These are phyloP conservation scores for Grammomys surdaster DNA, from an alignment of 2,113 vertebrate species.

Conservation along the genomic window DNA sequence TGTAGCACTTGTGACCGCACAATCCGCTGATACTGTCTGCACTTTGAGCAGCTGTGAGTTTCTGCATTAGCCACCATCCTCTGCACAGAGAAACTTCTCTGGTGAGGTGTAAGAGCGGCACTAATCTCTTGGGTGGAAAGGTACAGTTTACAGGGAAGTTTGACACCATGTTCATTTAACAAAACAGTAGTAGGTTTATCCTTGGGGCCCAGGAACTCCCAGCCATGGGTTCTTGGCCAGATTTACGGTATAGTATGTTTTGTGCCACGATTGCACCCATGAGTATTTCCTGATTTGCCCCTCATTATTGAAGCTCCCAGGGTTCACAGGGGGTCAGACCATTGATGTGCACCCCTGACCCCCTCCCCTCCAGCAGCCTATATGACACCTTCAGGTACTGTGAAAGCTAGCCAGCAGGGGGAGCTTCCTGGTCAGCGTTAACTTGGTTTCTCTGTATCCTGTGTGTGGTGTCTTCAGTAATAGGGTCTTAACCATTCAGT, in stretches of 20 bases:
- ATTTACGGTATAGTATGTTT: not conserved
- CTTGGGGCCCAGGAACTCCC: too few species aligned
- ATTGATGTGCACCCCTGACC: not conserved
- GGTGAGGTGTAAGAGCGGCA: not conserved
- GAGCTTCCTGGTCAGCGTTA: not conserved
- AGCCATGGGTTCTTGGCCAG: not conserved
- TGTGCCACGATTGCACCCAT: accelerated
- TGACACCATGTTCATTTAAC: not conserved
- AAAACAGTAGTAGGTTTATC: not conserved
- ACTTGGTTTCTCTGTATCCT: not conserved
- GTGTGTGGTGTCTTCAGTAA: not conserved
- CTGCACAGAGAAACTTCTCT: not conserved
- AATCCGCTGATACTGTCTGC: not conserved
- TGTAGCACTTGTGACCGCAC: not conserved
- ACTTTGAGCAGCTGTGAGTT: not conserved
- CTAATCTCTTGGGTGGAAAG: not conserved
- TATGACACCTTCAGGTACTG: not conserved
- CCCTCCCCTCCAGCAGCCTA: not conserved
- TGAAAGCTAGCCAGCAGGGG: not conserved
- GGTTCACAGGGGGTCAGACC: not conserved
- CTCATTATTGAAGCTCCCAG: not conserved
- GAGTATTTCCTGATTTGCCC: not conserved
- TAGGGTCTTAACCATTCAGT: not conserved
- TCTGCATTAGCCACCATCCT: too few species aligned
- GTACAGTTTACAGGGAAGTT: not conserved